Conservation (phyloP, 2,888 invertebrate species). For the Pyralis farinalis region DNA sequence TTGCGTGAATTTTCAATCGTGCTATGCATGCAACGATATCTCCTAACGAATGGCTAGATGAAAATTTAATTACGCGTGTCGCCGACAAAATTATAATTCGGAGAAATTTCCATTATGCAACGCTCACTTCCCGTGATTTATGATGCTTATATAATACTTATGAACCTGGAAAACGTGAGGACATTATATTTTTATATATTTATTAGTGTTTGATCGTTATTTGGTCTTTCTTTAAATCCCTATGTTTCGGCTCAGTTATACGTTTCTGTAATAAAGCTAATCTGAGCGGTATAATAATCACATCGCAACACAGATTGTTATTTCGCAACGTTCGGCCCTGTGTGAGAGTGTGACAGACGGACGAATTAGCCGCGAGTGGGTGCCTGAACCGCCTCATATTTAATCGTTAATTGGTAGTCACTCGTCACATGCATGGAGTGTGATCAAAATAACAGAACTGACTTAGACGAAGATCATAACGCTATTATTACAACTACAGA, state of each 20-base stretch:
- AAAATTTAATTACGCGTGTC: neutral
- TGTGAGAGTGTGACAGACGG: conserved; percentile 17
- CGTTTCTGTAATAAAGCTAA: neutral
- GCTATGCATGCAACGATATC: too few species aligned
- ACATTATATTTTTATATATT: too few species aligned
- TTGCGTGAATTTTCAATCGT: too few species aligned
- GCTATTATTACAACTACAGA: too few species aligned
- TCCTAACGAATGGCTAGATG: neutral
- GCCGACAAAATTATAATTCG: neutral
- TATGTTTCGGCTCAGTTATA: neutral
- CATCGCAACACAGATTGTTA: neutral
- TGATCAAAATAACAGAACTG: too few species aligned
- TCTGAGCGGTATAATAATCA: neutral
- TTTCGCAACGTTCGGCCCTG: conserved; percentile 6
- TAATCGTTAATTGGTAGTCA: conserved; percentile 49
- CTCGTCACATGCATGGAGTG: conserved; percentile 6
- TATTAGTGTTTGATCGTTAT: too few species aligned
- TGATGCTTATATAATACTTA: neutral
- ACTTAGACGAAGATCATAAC: too few species aligned
- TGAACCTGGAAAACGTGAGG: too few species aligned
- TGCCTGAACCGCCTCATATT: conserved; percentile 33
- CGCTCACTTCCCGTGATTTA: too few species aligned
- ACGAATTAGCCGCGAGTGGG: conserved; percentile 25
- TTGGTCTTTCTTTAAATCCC: too few species aligned
- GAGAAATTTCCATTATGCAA: neutral